Percentiles rank a stretch among this genome's conserved stretches.
phyloP scores from a whole-genome alignment of 2,888 invertebrate species.

The Ommatoiulus sabulosus region DNA sequence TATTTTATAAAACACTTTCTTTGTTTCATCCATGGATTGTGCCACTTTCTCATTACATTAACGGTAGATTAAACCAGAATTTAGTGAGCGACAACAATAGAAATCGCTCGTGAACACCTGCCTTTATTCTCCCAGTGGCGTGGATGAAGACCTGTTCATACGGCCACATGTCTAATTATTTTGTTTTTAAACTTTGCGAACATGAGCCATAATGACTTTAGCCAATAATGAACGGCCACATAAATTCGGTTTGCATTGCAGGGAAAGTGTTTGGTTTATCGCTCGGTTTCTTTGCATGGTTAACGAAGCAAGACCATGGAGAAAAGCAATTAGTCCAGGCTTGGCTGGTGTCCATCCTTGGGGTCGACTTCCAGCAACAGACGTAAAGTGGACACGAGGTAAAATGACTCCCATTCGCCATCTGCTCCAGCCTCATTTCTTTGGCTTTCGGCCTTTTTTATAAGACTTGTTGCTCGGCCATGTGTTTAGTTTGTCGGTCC shows the following conservation, averaged over 20 bases:
- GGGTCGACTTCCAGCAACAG: background rate
- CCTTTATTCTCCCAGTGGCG: background rate
- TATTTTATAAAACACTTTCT: background rate
- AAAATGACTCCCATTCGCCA: conserved; percentile 29
- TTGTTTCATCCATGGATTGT: background rate
- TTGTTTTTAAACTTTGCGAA: background rate
- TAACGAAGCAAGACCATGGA: background rate
- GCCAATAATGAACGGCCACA: background rate
- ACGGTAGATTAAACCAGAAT: background rate
- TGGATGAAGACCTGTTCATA: background rate
- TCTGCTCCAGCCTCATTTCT: conserved; percentile 10
- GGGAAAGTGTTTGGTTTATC: conserved; percentile 9
- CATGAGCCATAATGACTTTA: background rate
- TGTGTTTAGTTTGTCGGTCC: conserved; percentile 25
- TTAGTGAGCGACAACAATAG: background rate
- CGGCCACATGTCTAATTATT: conserved; percentile 9
- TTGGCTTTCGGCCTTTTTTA: conserved; percentile 10
- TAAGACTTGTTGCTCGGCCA: background rate
- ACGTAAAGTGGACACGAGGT: conserved; percentile 18
- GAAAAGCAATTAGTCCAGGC: conserved; percentile 34
- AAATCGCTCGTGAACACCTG: background rate
- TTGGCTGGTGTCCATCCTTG: conserved; percentile 30
- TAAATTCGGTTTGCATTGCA: background rate
- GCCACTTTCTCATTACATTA: too few species aligned
- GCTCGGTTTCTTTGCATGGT: background rate